phyloP scores from a whole-genome alignment of 1,140 invertebrate genomes.

The Drosophila sturtevanti region DNA sequence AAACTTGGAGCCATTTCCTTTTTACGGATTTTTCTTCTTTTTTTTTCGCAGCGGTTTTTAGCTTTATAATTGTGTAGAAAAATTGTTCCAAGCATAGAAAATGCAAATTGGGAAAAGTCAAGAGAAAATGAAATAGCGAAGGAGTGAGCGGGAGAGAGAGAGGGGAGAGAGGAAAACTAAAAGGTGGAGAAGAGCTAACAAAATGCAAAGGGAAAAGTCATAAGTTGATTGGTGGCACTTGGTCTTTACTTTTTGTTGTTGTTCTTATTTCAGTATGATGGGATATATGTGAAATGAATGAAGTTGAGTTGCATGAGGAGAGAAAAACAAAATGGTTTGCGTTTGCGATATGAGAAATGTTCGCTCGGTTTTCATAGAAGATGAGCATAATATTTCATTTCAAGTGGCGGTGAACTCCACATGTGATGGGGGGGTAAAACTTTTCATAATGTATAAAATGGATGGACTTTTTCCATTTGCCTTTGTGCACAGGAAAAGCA shows the following conservation, averaged over 20 bases:
- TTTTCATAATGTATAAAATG: not conserved
- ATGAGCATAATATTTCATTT: constrained; percentile 1
- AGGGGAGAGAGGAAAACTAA: not conserved
- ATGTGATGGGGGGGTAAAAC: not conserved
- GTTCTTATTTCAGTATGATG: constrained; percentile 1
- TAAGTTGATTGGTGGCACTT: constrained; percentile 19
- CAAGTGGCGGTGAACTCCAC: not conserved
- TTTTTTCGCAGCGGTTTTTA: constrained; percentile 30
- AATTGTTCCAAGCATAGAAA: constrained; percentile 29
- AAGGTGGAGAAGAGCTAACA: constrained; percentile 10
- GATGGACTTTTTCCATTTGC: not conserved
- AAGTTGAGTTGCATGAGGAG: not conserved
- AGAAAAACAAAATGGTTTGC: not conserved
- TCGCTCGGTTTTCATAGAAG: constrained; percentile 1
- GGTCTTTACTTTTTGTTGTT: constrained; percentile 7
- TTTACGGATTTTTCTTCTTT: constrained; percentile 20
- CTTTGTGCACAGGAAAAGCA: not conserved
- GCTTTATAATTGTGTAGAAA: constrained; percentile 58
- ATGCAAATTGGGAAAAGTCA: constrained; percentile 37
- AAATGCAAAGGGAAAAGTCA: constrained; percentile 23
- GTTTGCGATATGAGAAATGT: constrained; percentile 1
- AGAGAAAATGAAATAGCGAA: not conserved
- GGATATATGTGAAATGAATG: not conserved
- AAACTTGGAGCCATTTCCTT: constrained; percentile 44
- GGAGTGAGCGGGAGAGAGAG: not conserved